Evolutionary conservation across 2,797 vertebrate species (phyloP).

Genomic region (Poeciliopsis infans): DNA sequence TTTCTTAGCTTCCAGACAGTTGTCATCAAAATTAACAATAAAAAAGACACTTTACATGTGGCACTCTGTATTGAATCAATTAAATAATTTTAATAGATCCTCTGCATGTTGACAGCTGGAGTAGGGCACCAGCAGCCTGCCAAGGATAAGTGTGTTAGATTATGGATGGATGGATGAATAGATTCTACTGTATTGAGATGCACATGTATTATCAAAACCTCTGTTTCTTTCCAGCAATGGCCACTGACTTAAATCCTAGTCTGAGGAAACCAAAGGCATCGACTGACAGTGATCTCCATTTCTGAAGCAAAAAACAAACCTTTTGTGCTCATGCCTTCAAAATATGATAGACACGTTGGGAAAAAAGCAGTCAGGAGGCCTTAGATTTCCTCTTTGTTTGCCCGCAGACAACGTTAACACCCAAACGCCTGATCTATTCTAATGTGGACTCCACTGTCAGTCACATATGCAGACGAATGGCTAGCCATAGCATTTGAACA

Average conservation of each 20-base stretch:
- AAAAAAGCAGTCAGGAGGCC: constrained; percentile 24
- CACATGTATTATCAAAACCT: background rate
- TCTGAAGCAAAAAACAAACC: constrained; percentile 38
- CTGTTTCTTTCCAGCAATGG: constrained; percentile 11
- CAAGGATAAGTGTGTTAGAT: too few species aligned
- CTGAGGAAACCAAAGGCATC: constrained; percentile 15
- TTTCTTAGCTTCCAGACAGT: background rate
- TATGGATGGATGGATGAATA: background rate
- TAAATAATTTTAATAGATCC: background rate
- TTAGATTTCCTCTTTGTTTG: constrained; percentile 55
- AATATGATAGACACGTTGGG: constrained; percentile 63
- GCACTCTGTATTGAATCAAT: background rate
- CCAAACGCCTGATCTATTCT: constrained; percentile 48
- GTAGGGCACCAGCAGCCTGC: background rate
- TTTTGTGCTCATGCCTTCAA: constrained; percentile 35
- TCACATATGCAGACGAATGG: constrained; percentile 39
- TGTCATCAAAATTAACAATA: background rate
- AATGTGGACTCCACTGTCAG: constrained; percentile 56
- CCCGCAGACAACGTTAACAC: constrained; percentile 40
- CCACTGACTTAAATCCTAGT: constrained; percentile 21
- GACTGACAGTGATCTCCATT: constrained; percentile 52
- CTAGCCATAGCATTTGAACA: constrained; percentile 53
- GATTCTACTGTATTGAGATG: background rate
- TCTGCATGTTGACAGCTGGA: too few species aligned
- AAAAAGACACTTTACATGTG: background rate